These are phyloP conservation scores for Acrocephalus kingi DNA, from an alignment of 2,113 vertebrate species.

Conservation along the genomic window DNA sequence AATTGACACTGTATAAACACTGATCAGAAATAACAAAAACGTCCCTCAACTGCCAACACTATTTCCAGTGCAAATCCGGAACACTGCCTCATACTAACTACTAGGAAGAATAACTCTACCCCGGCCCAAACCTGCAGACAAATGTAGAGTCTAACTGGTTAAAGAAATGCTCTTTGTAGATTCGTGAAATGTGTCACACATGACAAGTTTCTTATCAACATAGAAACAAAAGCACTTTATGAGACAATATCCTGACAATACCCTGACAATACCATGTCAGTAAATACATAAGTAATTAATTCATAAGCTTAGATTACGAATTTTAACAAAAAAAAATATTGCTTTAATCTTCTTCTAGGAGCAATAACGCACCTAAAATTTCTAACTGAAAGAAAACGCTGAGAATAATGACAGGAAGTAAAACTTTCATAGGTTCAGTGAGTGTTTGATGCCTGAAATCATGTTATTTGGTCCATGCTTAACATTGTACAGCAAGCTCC, in stretches of 20 bases:
- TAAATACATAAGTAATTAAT: background rate
- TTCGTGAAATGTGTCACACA: background rate
- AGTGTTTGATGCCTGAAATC: background rate
- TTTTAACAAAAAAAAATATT: background rate
- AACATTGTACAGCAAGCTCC: background rate
- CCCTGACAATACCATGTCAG: background rate
- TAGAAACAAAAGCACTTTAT: background rate
- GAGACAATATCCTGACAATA: background rate
- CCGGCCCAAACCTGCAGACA: background rate
- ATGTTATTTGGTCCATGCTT: background rate
- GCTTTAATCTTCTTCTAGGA: background rate
- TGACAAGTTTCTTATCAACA: background rate
- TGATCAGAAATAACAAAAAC: background rate
- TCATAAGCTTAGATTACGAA: background rate
- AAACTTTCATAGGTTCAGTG: background rate
- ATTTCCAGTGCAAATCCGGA: background rate
- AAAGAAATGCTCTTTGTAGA: background rate
- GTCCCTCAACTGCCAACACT: accelerated
- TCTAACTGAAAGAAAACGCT: background rate
- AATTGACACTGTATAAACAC: background rate
- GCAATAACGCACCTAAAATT: background rate
- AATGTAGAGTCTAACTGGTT: background rate
- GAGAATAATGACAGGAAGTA: background rate
- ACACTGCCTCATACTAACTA: background rate
- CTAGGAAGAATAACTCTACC: background rate